Percentiles rank a stretch among this genome's conserved stretches.
phyloP scores from a whole-genome alignment of 2,113 vertebrate species.

The Chlorodrepanis virens region DNA sequence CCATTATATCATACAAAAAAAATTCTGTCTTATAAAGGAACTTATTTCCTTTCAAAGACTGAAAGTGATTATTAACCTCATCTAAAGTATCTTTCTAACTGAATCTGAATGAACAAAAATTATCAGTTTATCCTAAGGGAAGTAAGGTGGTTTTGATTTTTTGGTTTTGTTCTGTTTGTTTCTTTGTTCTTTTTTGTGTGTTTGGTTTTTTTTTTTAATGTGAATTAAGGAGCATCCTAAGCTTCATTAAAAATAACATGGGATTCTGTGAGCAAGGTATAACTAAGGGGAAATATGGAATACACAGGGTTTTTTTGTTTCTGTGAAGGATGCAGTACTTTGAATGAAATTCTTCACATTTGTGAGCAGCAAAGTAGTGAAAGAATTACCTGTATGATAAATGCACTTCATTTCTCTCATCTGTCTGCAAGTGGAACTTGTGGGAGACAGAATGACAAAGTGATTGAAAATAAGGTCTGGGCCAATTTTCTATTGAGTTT shows the following conservation, averaged over 20 bases:
- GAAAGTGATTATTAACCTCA: neutral
- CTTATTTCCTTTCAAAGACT: neutral
- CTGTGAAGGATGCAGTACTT: neutral
- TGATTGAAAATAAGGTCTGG: neutral
- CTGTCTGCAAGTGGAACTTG: neutral
- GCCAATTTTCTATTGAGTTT: neutral
- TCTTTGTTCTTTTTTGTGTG: too few species aligned
- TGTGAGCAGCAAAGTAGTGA: neutral
- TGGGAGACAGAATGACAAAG: neutral
- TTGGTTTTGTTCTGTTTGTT: neutral
- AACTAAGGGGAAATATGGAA: neutral
- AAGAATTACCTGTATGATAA: neutral
- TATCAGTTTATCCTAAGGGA: neutral
- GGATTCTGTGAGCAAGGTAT: neutral
- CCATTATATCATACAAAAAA: neutral
- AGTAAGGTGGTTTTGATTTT: fast-evolving
- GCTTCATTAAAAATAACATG: neutral
- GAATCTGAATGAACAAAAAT: neutral
- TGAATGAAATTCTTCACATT: neutral
- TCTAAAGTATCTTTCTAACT: neutral
- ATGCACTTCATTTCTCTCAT: neutral
- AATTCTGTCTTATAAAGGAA: neutral
- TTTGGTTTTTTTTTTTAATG: neutral
- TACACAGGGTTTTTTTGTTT: neutral
- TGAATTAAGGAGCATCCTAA: neutral